phyloP scores from a whole-genome alignment of 2,888 invertebrate genomes.

The Bhutanitis thaidina region DNA sequence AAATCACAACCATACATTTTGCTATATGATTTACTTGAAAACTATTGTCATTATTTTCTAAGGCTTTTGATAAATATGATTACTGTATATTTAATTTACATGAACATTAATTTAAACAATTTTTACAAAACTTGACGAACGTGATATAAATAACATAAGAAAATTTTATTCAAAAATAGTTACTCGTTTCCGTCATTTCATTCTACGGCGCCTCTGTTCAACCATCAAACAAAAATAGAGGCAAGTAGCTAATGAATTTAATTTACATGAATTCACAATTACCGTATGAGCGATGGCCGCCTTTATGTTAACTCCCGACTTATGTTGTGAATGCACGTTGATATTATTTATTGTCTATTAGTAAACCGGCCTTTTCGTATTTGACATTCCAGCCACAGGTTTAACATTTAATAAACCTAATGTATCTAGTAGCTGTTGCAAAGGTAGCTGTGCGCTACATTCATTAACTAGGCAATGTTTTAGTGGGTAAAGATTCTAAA shows the following conservation, averaged over 20 bases:
- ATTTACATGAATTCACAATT: conserved; percentile 69
- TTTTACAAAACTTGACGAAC: conserved; percentile 1
- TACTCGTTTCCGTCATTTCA: not conserved
- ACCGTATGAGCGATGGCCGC: conserved; percentile 54
- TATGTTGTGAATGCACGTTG: conserved; percentile 31
- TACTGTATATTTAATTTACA: conserved; percentile 2
- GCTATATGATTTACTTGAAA: not conserved
- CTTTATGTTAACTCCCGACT: conserved; percentile 34
- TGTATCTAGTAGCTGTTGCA: conserved; percentile 31
- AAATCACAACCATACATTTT: not conserved
- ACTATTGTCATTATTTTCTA: not conserved
- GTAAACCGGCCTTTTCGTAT: conserved; percentile 47
- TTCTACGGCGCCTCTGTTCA: conserved; percentile 1
- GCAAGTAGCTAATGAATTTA: conserved; percentile 60
- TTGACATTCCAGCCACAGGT: conserved; percentile 51
- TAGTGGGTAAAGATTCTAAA: too few species aligned
- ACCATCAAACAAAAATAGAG: conserved; percentile 34
- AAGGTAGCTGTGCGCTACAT: not conserved
- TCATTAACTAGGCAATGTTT: not conserved
- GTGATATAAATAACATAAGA: not conserved
- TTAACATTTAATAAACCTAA: conserved; percentile 45
- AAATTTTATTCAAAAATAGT: not conserved
- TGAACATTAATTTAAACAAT: not conserved
- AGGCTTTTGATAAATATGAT: not conserved
- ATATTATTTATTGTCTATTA: conserved; percentile 56